Percentiles rank a stretch among this genome's conserved stretches.
Evolutionary conservation across 1,140 invertebrate genomes (phyloP).

Genomic region (Elymnias hypermnestra): DNA sequence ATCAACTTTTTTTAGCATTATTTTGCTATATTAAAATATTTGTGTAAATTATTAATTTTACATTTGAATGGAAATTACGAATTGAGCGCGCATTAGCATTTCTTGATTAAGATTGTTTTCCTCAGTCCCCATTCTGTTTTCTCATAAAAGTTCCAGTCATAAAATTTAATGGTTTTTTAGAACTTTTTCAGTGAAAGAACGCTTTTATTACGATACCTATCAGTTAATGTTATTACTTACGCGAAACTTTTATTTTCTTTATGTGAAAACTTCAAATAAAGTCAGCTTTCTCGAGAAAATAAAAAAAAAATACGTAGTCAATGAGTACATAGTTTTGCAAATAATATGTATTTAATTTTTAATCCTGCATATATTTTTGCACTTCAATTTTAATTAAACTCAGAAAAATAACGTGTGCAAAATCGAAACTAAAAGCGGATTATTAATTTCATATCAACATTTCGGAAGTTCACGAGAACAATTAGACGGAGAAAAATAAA

Average conservation of each 20-base stretch:
- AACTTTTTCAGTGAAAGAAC: constrained; percentile 11
- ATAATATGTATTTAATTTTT: background rate
- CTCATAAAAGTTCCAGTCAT: constrained; percentile 9
- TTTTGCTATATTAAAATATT: too few relatives aligned
- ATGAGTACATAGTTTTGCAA: too few relatives aligned
- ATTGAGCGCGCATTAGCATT: constrained; percentile 12
- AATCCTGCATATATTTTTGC: too few relatives aligned
- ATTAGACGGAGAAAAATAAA: too few relatives aligned
- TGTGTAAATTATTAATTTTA: background rate
- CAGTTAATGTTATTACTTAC: constrained; percentile 5
- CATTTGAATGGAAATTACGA: constrained; percentile 11
- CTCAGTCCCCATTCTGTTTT: constrained; percentile 3
- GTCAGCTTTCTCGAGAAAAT: background rate
- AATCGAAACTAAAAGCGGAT: too few relatives aligned
- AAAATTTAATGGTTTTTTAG: constrained; percentile 14
- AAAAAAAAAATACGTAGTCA: background rate
- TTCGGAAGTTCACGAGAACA: too few relatives aligned
- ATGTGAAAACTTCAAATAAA: constrained; percentile 2
- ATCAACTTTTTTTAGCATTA: too few relatives aligned
- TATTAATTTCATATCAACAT: too few relatives aligned
- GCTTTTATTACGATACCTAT: constrained; percentile 13
- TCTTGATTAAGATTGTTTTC: constrained; percentile 9
- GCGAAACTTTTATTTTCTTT: constrained; percentile 2
- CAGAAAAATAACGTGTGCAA: too few relatives aligned
- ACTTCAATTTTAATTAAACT: too few relatives aligned